Percentiles rank a stretch among this genome's conserved stretches.
Evolutionary conservation across 2,888 invertebrate genomes (phyloP).

Genomic region (Apocheima hispidaria): DNA sequence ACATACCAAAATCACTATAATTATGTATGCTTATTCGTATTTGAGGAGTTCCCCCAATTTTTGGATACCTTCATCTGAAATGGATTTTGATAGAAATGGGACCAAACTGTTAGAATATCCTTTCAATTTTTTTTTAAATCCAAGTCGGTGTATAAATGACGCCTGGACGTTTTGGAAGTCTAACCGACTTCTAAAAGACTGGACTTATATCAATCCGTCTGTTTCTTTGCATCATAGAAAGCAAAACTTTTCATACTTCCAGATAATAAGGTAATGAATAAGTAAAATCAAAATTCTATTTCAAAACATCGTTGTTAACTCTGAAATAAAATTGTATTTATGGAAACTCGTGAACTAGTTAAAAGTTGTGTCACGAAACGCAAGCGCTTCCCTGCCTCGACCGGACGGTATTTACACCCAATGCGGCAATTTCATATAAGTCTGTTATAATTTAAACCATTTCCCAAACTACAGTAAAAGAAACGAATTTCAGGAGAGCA

Average conservation of each 20-base stretch:
- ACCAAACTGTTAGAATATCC: no score
- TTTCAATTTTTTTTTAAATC: no score
- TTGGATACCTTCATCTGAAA: no score
- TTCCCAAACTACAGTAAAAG: slow-evolving; percentile 54
- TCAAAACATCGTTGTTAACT: slow-evolving; percentile 10
- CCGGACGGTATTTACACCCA: slow-evolving; percentile 48
- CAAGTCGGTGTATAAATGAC: no score
- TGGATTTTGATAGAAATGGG: no score
- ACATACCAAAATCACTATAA: no score
- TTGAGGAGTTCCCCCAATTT: no score
- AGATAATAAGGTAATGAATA: neutral
- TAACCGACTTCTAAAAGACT: no score
- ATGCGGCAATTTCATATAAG: slow-evolving; percentile 48
- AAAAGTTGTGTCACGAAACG: slow-evolving; percentile 44
- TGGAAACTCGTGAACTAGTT: slow-evolving; percentile 34
- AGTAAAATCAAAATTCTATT: slow-evolving; percentile 2
- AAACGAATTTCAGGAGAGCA: slow-evolving; percentile 55
- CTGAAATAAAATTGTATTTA: slow-evolving; percentile 36
- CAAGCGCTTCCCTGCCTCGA: slow-evolving; percentile 28
- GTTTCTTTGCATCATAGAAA: neutral
- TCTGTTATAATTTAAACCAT: slow-evolving; percentile 57
- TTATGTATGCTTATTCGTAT: no score
- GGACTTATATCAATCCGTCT: neutral
- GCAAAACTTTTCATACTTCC: neutral
- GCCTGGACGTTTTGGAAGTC: no score